A percentile compares a stretch with the other conserved stretches of the same genome.
Evolutionary conservation across 2,113 vertebrate genomes (phyloP).

Genomic region (Lutjanus erythropterus): DNA sequence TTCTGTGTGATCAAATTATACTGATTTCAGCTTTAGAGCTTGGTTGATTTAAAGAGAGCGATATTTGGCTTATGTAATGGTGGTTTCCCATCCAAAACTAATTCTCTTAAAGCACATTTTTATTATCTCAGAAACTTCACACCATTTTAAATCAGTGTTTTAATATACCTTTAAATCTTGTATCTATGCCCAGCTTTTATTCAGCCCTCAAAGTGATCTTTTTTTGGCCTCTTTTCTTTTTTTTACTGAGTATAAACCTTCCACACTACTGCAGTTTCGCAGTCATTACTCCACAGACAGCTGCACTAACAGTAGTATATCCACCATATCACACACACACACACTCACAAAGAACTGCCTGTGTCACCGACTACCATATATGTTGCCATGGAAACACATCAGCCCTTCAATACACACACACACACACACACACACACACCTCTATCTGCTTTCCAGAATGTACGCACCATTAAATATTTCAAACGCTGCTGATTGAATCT

Average conservation of each 20-base stretch:
- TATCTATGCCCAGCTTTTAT: background rate
- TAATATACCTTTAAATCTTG: background rate
- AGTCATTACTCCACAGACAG: slow-evolving; percentile 29
- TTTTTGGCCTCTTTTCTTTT: background rate
- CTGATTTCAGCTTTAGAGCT: no score
- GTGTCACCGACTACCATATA: slow-evolving; percentile 37
- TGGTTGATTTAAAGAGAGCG: no score
- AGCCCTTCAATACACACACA: slow-evolving; percentile 32
- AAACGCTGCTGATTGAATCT: slow-evolving; percentile 43
- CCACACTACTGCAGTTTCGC: slow-evolving; percentile 2
- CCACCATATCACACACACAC: slow-evolving; percentile 6
- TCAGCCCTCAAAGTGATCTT: background rate
- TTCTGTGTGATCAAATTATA: no score
- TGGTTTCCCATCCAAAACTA: no score
- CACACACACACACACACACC: slow-evolving; percentile 26
- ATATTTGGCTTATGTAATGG: no score
- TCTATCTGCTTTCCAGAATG: slow-evolving; percentile 48
- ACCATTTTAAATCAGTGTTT: background rate
- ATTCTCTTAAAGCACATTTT: slow-evolving; percentile 7
- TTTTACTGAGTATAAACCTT: background rate
- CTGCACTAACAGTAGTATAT: slow-evolving; percentile 12
- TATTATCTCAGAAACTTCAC: background rate
- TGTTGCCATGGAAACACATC: slow-evolving; percentile 84
- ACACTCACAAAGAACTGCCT: slow-evolving; percentile 25
- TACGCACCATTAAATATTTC: slow-evolving; percentile 70